Percentiles rank a stretch among this genome's conserved stretches.
These are phyloP conservation scores for Biston stratarius DNA, from an alignment of 2,888 invertebrate genomes.

Conservation along the genomic window DNA sequence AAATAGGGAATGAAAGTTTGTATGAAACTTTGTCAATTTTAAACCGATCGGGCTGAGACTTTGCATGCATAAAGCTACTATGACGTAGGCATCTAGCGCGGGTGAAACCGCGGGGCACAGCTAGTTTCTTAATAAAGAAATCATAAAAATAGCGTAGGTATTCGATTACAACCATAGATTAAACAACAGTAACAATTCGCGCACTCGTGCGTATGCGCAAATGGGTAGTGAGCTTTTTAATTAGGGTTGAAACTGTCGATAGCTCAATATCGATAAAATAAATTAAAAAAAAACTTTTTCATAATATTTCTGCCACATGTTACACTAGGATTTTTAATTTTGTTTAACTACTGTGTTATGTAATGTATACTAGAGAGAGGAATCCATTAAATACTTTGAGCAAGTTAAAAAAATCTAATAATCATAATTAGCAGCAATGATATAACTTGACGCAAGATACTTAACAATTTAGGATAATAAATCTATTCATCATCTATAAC, in stretches of 20 bases:
- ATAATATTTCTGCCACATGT: background rate
- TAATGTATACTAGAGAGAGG: too few relatives aligned
- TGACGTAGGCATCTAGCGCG: too few relatives aligned
- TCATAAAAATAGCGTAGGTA: background rate
- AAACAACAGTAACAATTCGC: slow-evolving; percentile 13
- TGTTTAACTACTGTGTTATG: too few relatives aligned
- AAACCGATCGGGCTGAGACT: too few relatives aligned
- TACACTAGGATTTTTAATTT: too few relatives aligned
- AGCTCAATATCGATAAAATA: slow-evolving; percentile 23
- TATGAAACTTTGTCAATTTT: too few relatives aligned
- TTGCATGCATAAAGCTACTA: too few relatives aligned
- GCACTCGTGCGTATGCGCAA: slow-evolving; percentile 46
- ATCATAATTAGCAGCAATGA: background rate
- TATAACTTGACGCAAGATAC: background rate
- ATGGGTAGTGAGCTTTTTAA: slow-evolving; percentile 53
- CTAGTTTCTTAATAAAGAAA: too few relatives aligned
- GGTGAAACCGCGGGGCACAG: too few relatives aligned
- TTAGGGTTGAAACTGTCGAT: slow-evolving; percentile 49
- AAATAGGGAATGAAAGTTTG: too few relatives aligned
- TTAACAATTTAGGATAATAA: background rate
- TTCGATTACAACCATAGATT: slow-evolving; percentile 53
- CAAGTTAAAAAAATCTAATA: background rate
- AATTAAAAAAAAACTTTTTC: background rate
- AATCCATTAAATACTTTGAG: too few relatives aligned
- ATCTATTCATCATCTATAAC: background rate